These are phyloP conservation scores for Oedothorax gibbosus DNA, from an alignment of 1,140 invertebrate species.

Conservation along the genomic window DNA sequence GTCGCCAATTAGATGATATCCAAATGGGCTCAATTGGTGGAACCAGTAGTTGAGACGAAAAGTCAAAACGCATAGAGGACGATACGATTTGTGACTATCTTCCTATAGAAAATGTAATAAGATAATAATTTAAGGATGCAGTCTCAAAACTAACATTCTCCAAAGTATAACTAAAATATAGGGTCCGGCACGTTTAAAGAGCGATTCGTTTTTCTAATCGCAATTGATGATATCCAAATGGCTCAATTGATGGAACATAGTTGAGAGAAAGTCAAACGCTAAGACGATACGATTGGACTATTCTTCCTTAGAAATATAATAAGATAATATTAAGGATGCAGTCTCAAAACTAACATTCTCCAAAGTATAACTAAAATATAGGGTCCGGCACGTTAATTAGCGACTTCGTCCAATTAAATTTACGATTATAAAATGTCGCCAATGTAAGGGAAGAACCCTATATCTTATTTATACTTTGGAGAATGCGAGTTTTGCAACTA, in stretches of 20 bases:
- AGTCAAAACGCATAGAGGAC: slow-evolving; percentile 89
- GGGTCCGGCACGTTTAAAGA: no score
- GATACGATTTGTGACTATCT: slow-evolving; percentile 94
- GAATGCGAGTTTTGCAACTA: no score
- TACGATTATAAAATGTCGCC: no score
- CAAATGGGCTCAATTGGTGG: slow-evolving; percentile 87
- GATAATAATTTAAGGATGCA: not conserved
- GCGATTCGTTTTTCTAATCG: no score
- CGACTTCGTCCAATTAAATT: no score
- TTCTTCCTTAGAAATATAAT: slow-evolving; percentile 78
- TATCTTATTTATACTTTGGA: no score
- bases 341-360: no score
- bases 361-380: no score
- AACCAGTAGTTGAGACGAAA: slow-evolving; percentile 91
- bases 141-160: no score
- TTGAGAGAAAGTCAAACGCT: slow-evolving; percentile 91
- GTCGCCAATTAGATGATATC: slow-evolving; percentile 91
- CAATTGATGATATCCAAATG: slow-evolving; percentile 89
- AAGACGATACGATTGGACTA: slow-evolving; percentile 91
- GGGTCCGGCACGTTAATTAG: no score
- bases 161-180: no score
- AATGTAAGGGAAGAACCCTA: no score
- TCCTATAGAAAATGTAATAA: slow-evolving; percentile 74
- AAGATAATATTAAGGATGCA: not conserved
- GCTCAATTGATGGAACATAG: slow-evolving; percentile 88